Conservation (phyloP, 2,113 vertebrate species). For the Melanerpes formicivorus region DNA sequence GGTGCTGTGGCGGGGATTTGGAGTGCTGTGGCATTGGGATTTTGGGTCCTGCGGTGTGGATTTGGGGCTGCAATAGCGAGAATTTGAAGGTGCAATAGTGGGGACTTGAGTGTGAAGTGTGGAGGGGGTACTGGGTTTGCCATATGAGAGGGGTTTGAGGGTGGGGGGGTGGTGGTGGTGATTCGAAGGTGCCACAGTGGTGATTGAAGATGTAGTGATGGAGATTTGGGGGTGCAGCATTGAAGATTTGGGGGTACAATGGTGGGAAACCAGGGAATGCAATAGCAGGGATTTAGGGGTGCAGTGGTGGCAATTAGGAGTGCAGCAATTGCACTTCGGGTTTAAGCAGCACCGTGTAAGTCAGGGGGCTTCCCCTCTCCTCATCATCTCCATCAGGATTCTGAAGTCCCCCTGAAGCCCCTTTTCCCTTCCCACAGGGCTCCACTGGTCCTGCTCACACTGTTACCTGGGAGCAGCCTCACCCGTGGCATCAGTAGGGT, state of each 20-base stretch:
- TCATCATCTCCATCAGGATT: background rate
- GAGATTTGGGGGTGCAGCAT: background rate
- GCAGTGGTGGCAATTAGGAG: too few relatives aligned
- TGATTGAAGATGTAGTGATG: background rate
- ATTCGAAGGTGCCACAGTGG: background rate
- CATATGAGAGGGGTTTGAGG: too few relatives aligned
- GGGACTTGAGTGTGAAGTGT: background rate
- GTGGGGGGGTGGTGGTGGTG: too few relatives aligned
- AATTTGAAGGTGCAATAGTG: background rate
- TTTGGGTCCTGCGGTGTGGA: background rate
- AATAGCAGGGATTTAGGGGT: rapidly evolving
- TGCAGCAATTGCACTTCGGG: background rate
- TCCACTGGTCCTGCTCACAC: background rate
- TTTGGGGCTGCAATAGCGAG: background rate
- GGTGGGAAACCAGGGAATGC: background rate
- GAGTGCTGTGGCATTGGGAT: background rate
- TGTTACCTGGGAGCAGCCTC: constrained; percentile 76
- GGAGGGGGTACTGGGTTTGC: background rate
- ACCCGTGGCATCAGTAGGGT: constrained; percentile 69
- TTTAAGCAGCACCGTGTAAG: rapidly evolving
- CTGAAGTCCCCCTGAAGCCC: background rate
- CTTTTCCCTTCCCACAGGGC: constrained; percentile 7
- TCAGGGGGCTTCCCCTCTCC: rapidly evolving
- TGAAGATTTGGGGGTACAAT: background rate
- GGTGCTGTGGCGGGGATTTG: too few relatives aligned